These are phyloP conservation scores for Macaca fascicularis DNA, from an alignment of 2,113 vertebrate genomes.

Conservation along the genomic window DNA sequence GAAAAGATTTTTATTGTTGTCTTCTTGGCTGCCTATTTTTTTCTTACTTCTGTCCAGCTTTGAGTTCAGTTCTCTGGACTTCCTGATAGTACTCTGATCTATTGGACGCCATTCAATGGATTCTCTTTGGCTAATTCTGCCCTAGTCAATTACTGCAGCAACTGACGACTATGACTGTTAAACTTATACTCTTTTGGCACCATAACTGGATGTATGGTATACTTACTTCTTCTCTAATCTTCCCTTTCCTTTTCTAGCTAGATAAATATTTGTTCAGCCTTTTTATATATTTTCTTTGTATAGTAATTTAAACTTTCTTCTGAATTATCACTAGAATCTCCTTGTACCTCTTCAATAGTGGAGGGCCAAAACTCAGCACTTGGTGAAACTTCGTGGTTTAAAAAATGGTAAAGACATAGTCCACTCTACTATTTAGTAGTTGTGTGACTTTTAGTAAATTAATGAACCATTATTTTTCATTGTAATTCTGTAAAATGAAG, in stretches of 20 bases:
- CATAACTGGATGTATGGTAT: not conserved
- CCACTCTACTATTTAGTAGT: not conserved
- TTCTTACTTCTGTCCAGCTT: not conserved
- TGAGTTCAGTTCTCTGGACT: not conserved
- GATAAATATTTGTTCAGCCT: not conserved
- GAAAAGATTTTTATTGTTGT: not conserved
- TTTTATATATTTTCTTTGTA: not conserved
- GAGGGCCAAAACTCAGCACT: not conserved
- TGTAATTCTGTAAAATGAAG: not conserved
- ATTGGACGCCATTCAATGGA: not conserved
- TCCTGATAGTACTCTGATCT: not conserved
- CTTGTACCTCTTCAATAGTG: not conserved
- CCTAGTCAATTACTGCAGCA: not conserved
- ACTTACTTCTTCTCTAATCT: not conserved
- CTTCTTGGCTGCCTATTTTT: not conserved
- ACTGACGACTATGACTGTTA: not conserved
- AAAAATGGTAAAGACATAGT: not conserved
- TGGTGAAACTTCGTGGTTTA: not conserved
- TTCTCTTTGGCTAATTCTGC: not conserved
- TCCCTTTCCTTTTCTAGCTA: not conserved
- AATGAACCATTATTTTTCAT: not conserved
- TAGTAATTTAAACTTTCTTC: not conserved
- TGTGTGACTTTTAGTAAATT: not conserved
- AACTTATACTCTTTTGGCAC: not conserved
- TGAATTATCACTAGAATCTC: not conserved